Percentiles rank a stretch among this genome's conserved stretches.
Conservation (phyloP, 2,888 invertebrate genomes). For the Coecobrya sp. region DNA sequence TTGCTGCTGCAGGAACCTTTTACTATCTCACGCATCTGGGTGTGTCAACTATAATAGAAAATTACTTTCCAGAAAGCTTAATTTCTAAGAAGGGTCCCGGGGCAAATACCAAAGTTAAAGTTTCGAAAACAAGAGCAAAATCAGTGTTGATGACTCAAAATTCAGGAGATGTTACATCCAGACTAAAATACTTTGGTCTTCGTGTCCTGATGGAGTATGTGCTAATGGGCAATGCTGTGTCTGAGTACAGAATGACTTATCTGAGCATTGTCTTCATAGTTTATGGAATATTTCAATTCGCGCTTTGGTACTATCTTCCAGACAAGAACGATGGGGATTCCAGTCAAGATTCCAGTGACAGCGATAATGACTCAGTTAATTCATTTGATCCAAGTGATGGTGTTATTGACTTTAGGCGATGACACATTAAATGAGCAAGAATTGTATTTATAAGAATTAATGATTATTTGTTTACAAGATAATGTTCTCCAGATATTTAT, state of each 20-base stretch:
- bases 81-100: background rate
- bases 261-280: background rate
- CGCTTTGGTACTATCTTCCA: conserved; percentile 43
- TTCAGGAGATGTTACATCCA: background rate
- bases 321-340: background rate
- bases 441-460: no score
- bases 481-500: no score
- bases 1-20: background rate
- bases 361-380: background rate
- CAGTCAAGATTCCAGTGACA: background rate
- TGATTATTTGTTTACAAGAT: no score
- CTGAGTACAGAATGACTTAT: conserved; percentile 26
- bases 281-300: conserved; percentile 18
- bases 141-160: background rate
- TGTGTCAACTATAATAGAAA: background rate
- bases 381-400: no score
- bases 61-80: conserved; percentile 27
- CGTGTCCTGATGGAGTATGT: conserved; percentile 55
- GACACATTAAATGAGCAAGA: no score
- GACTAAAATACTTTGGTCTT: background rate
- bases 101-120: background rate
- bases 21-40: background rate
- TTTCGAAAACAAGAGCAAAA: conserved; percentile 40
- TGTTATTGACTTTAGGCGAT: no score
- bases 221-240: background rate